Evolutionary conservation across 2,888 invertebrate species (phyloP), one percentile per base, ranked within the genome.

Genomic region (Galeruca laticollis): DNA sequence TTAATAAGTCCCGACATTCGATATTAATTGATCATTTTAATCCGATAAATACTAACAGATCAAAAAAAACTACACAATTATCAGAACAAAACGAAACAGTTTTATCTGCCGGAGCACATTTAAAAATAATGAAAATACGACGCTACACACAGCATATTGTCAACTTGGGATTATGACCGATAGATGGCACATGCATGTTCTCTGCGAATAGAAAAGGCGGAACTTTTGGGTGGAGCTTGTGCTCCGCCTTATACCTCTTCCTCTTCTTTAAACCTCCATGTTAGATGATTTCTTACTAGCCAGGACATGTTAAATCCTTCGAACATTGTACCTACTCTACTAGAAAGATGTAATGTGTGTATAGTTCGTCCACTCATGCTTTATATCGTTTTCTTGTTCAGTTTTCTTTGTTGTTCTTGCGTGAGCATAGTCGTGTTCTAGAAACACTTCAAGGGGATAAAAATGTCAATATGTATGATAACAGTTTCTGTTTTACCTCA

Each of bases 101-200:
- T 6, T 33, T 10, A 47, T 18, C 1, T 9, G 9, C 18, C 47
- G 6, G 6, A 18, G 2, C 81, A 80, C 80, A 80, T 77, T 77
- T 76, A 78, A 76, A 80, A 82, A 81, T 82, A 82, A 83, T 82
- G 81, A 82, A 82, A 83, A 82, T 18, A 9, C 18, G 15, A 11
- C 35, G 13, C 15, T 26, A 31, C n/a, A 18, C 33, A 2, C 35
- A n/a, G 15, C 5, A 31, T 15, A 57, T 8, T 18, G 56, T 57
- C 8, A n/a, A 18, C 56, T 57, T 57, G 9, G 15, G 15, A 33
- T 18, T 5, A 18, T 76, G 70, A 76, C 81, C 82, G 79, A 83
- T 81, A 85, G 85, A 85, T 85, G 82, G 84, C 84, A 76, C 80
- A 75, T 77, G 72, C 74, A 80, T 80, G 82, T 78, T 76, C 72